Conservation (phyloP, 2,797 vertebrate species). For the Arremon aurantiirostris region DNA sequence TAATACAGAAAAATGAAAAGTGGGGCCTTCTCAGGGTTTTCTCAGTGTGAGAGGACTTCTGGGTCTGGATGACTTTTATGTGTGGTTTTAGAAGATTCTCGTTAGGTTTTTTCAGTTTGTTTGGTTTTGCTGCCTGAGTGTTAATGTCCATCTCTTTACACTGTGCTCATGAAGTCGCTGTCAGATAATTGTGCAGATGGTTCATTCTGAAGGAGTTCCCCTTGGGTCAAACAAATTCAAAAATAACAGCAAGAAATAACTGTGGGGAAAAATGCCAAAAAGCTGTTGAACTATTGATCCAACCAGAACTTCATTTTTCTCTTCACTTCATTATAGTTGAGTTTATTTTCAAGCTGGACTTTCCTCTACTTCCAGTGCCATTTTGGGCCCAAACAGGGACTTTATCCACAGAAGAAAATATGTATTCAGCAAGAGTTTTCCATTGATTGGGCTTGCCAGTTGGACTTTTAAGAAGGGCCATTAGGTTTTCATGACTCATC, state of each 20-base stretch:
- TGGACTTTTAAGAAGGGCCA: conserved; percentile 3
- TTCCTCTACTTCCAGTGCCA: neutral
- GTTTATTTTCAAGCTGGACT: neutral
- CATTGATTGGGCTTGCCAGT: neutral
- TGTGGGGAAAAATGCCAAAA: conserved; percentile 6
- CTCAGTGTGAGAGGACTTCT: neutral
- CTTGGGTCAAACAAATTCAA: neutral
- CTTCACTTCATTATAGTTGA: neutral
- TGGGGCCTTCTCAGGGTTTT: neutral
- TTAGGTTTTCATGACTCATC: conserved; percentile 45
- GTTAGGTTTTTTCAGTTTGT: neutral
- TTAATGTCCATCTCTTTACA: conserved; percentile 3
- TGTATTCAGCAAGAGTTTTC: neutral
- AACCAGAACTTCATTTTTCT: conserved; percentile 2
- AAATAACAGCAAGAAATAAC: neutral
- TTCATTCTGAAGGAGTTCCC: conserved; percentile 35
- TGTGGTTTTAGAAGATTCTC: conserved; percentile 27
- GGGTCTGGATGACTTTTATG: conserved; percentile 5
- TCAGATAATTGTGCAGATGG: conserved; percentile 40
- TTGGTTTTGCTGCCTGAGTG: conserved; percentile 19
- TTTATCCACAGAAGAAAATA: neutral
- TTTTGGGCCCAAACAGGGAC: neutral
- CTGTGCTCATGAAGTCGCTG: conserved; percentile 15
- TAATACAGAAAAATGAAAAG: neutral
- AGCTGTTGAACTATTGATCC: neutral